phyloP scores from a whole-genome alignment of 2,797 vertebrate genomes.

The Pangasius sanitwongsei region DNA sequence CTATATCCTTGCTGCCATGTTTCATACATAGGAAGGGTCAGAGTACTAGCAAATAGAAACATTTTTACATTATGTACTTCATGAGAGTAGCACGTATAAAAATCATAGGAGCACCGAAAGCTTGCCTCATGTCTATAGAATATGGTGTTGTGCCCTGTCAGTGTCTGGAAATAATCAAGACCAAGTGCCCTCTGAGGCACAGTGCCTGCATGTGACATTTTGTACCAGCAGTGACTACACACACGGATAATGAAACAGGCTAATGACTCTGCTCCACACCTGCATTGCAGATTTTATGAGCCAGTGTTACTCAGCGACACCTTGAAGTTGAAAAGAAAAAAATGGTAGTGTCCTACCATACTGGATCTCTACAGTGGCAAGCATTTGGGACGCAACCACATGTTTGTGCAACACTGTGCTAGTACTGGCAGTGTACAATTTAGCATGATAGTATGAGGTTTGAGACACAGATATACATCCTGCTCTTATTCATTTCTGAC shows the following conservation, averaged over 20 bases:
- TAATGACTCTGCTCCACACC: constrained; percentile 73
- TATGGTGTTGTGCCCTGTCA: constrained; percentile 69
- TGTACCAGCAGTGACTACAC: constrained; percentile 69
- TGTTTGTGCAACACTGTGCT: not conserved
- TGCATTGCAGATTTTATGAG: constrained; percentile 58
- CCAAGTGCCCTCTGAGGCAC: constrained; percentile 50
- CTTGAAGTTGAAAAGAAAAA: constrained; percentile 71
- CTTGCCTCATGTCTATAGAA: constrained; percentile 58
- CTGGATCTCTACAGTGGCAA: not conserved
- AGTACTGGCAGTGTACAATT: not conserved
- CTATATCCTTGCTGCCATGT: constrained; percentile 68
- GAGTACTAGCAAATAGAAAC: constrained; percentile 50
- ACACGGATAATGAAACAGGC: constrained; percentile 76
- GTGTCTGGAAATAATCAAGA: constrained; percentile 79
- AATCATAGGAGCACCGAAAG: constrained; percentile 64
- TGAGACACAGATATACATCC: not conserved
- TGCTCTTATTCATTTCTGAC: not conserved
- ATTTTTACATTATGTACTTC: constrained; percentile 65
- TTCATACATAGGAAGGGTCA: constrained; percentile 58
- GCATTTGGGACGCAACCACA: constrained; percentile 51
- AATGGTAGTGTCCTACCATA: not conserved
- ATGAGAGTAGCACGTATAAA: constrained; percentile 62
- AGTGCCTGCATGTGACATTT: constrained; percentile 68
- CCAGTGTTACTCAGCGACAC: constrained; percentile 49
- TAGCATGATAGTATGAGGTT: not conserved